Base-by-base conservation (phyloP, 2,113 vertebrate species). In the Barnardius zonarius region DNA sequence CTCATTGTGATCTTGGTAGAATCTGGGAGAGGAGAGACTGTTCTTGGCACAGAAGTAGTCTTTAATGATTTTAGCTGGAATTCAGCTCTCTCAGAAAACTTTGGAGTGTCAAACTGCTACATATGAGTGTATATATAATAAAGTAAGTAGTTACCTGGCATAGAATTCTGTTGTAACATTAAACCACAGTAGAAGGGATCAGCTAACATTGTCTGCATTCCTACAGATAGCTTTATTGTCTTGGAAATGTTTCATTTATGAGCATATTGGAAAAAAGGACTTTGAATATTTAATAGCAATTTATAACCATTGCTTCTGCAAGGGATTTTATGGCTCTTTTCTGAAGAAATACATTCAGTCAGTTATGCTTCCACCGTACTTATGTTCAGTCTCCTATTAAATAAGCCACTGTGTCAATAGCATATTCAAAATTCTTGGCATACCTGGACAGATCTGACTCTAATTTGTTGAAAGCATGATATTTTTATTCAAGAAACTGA, bases 301-400 rank as follows among this genome's bases (percentile, higher is more conserved):
- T 82, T 91, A 63, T 87, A 93, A 66, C 62, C 62, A 31, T 76
- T 76, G 49, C 48, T 77, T 63, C 49, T 66, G 61, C 43, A 11
- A 69, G 28, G 31, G 17, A 37, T 80, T 89, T 95, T 92, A 69
- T 89, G 72, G 44, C n/a, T 86, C 39, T 95, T 95, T 94, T 82
- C 57, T 95, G 44, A 91, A 85, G 82, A 73, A 92, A 83, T 76
- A 11, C 24, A 57, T 87, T 77, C 33, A 73, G 23, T 73, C 2
- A 1, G 1, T 90, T 91, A 39, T 69, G 66, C 48, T 91, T 92
- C 66, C 43, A 52, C 41, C 49, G 31, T 54, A 63, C 49, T 91
- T 13, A 6, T 11, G 35, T 79, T 92, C 31, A 19, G 51, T 61
- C 46, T 92, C n/a, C 41, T 89, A 18, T 49, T 87, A n/a, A 83